Evolutionary conservation across 2,888 invertebrate species (phyloP), one percentile per base, ranked within the genome.

Genomic region (Ctenicera cuprea): DNA sequence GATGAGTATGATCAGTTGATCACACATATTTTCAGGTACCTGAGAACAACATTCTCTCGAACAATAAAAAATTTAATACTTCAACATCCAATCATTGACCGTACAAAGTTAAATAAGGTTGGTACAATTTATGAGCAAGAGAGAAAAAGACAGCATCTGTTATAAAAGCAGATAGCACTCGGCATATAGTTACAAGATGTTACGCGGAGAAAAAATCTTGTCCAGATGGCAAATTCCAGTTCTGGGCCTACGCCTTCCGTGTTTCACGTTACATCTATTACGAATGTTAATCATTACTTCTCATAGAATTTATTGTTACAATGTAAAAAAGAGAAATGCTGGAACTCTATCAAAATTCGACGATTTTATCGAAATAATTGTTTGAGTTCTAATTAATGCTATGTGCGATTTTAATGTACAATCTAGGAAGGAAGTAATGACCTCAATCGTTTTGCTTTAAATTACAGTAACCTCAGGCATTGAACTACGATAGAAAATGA

Each of bases 191-290:
- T 57, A 57, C 30, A 33, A 30, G 57, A 30, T 18, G 18, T 33
- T 5, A 33, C 16, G 33, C 5, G 12, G 37, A 52, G n/a, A 57
- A 14, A 57, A 57, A 57, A 57, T 37, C 57, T 14, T 57, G 57
- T 18, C 26, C 33, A 57, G 33, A 57, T 33, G 33, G 57, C 57
- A 37, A 5, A 57, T 57, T 57, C 33, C 9, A 30, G 18, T n/a
- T 52, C 26, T 52, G 12, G n/a, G 26, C 52, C 52, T 18, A 57
- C 57, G 57, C 57, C 57, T 57, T 57, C 57, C 57, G 57, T 30
- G 37, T 33, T 22, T 57, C 16, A 11, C 4, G 14, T 52, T 22
- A 30, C 52, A 12, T 52, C 11, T 14, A 50, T 16, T 43, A 3
- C 3, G 41, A 43, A 3, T 14, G 7, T 14, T 14, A n/a, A 14